These are phyloP conservation scores for Anastrepha obliqua DNA, from an alignment of 1,140 invertebrate species.

Conservation along the genomic window DNA sequence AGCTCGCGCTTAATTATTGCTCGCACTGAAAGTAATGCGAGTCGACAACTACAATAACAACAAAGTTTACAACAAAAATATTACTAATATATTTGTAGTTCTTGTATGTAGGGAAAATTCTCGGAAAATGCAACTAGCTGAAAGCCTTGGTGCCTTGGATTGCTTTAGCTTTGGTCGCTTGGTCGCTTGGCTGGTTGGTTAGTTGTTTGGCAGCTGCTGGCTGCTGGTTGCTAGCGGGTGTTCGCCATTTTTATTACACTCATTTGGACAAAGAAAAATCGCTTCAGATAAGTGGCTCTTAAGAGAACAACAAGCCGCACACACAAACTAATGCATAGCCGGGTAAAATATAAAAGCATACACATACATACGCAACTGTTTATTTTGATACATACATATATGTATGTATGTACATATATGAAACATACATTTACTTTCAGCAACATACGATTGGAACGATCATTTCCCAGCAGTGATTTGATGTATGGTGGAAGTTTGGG, in stretches of 20 bases:
- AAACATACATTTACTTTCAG: constrained; percentile 12
- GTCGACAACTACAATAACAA: constrained; percentile 27
- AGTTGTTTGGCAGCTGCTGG: neutral
- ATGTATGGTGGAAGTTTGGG: neutral
- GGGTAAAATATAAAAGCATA: too few relatives aligned
- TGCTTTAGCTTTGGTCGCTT: neutral
- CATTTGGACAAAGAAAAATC: constrained; percentile 47
- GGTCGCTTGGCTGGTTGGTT: neutral
- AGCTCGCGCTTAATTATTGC: constrained; percentile 10
- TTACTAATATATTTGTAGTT: constrained; percentile 1
- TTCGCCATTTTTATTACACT: constrained; percentile 48
- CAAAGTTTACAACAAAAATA: neutral
- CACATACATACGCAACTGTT: neutral
- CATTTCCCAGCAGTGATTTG: constrained; percentile 20
- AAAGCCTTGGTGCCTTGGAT: neutral
- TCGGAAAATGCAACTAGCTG: constrained; percentile 30
- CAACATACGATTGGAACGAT: neutral
- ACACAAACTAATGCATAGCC: neutral
- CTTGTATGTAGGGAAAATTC: neutral
- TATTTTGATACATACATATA: constrained; percentile 5
- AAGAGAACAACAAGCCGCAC: neutral
- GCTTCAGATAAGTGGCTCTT: constrained; percentile 49
- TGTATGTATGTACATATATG: too few relatives aligned
- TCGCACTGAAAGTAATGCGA: constrained; percentile 15
- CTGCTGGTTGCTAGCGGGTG: neutral